Evolutionary conservation across 2,113 vertebrate genomes (phyloP).

Genomic region (Vimba vimba): DNA sequence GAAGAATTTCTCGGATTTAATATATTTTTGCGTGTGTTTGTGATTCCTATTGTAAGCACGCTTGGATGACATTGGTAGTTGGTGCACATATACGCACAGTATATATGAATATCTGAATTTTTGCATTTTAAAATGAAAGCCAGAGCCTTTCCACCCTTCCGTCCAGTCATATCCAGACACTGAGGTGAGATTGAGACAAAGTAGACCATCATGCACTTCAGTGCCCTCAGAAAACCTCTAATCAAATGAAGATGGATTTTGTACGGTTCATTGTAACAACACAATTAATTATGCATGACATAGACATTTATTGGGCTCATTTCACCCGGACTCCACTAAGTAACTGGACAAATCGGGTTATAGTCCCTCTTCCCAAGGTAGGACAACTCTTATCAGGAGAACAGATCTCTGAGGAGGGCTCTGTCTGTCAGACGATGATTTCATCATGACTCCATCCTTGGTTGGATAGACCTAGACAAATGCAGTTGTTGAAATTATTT

Average conservation of each 20-base stretch:
- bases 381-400: slow-evolving; percentile 80
- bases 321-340: slow-evolving; percentile 86
- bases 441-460: slow-evolving; percentile 15
- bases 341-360: slow-evolving; percentile 91
- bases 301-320: slow-evolving; percentile 91
- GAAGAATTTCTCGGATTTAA: background rate
- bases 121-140: background rate
- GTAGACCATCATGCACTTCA: slow-evolving; percentile 79
- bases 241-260: slow-evolving; percentile 98
- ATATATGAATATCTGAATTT: background rate
- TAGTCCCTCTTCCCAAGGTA: slow-evolving; percentile 72
- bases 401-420: slow-evolving; percentile 69
- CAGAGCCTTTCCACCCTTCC: background rate
- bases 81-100: background rate
- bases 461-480: background rate
- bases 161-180: slow-evolving; percentile 49
- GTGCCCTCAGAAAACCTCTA: slow-evolving; percentile 86
- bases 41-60: background rate
- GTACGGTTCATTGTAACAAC: slow-evolving; percentile 83
- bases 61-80: background rate
- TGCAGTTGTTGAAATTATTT: slow-evolving; percentile 18
- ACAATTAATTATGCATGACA: slow-evolving; percentile 99
- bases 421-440: slow-evolving; percentile 31
- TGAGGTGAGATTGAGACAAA: slow-evolving; percentile 65
- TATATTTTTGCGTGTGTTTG: no score